Evolutionary conservation across 2,797 vertebrate genomes (phyloP), one percentile per base, ranked within the genome.

Genomic region (Microctenopoma steveboyesi): DNA sequence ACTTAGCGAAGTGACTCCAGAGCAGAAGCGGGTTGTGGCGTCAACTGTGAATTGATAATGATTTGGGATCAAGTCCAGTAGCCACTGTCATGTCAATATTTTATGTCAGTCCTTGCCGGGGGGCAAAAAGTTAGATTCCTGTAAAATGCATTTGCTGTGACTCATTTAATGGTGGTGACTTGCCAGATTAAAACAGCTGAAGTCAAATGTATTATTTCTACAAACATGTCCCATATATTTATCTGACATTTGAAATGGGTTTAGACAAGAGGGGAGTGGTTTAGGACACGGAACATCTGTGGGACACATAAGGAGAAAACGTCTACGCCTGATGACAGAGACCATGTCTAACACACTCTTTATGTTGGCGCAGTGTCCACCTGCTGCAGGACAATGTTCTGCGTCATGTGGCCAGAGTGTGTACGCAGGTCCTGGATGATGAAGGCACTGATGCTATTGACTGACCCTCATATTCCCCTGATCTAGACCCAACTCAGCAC

Each of bases 41-140:
- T 74, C 65, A 77, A 61, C 72, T 39, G 43, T 50, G 55, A 75
- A 73, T 64, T 80, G 71, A 57, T 69, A 82, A 75, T n/a, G 56
- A 86, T 84, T 78, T 80, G 66, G 85, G 78, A 82, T 51, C 74
- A 27, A 56, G 68, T 82, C 80, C 85, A 88, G 69, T 27, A 60
- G 74, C 56, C 66, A 80, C 79, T 68, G 69, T 77, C 82, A 73
- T n/a, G 22, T 85, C 82, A 81, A 77, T 79, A 67, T 73, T 79
- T 82, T 70, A 72, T 55, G 58, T 71, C 52, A 66, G 67, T 72
- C 56, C 64, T 63, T 70, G 56, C 7, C 55, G 16, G 15, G 59
- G 82, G 75, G 82, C 64, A 68, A 66, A 71, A 45, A 53, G 8
- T 25, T 15, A 63, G 30, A 79, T 57, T 52, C 14, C 43, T 27